phyloP scores from a whole-genome alignment of 1,140 invertebrate species.

The Pachypeltis micranthus region DNA sequence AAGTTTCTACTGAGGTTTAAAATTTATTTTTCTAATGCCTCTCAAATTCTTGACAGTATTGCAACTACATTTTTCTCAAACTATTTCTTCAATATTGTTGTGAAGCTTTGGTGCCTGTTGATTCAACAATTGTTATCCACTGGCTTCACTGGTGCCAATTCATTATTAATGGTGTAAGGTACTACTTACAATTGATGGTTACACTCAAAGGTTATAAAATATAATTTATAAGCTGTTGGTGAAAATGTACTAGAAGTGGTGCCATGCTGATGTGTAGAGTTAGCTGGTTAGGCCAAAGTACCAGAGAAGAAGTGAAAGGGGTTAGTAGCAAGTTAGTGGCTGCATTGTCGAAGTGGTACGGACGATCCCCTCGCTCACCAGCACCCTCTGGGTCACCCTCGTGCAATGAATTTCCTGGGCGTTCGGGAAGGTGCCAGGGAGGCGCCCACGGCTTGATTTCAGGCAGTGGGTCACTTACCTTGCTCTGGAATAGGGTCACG shows the following conservation, averaged over 20 bases:
- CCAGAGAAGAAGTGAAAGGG: not conserved
- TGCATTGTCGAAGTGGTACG: constrained; percentile 2
- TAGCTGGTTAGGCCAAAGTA: too few relatives aligned
- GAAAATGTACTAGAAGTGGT: too few relatives aligned
- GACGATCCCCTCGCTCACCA: constrained; percentile 25
- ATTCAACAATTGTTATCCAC: not conserved
- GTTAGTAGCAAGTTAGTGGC: not conserved
- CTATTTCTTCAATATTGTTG: not conserved
- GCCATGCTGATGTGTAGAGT: too few relatives aligned
- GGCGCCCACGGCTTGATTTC: constrained; percentile 26
- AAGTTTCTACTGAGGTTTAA: too few relatives aligned
- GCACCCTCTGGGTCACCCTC: constrained; percentile 1
- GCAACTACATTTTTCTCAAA: not conserved
- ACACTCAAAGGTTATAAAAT: not conserved
- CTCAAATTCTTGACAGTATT: not conserved
- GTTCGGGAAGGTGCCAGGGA: constrained; percentile 24
- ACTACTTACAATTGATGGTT: not conserved
- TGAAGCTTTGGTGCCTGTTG: not conserved
- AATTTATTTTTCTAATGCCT: not conserved
- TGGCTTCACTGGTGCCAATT: not conserved
- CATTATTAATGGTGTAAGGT: not conserved
- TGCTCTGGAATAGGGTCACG: constrained; percentile 64
- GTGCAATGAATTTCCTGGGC: not conserved
- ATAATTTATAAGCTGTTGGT: not conserved
- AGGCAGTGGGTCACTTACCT: constrained; percentile 43